phyloP scores from a whole-genome alignment of 2,113 vertebrate species.

The Mobula hypostoma region DNA sequence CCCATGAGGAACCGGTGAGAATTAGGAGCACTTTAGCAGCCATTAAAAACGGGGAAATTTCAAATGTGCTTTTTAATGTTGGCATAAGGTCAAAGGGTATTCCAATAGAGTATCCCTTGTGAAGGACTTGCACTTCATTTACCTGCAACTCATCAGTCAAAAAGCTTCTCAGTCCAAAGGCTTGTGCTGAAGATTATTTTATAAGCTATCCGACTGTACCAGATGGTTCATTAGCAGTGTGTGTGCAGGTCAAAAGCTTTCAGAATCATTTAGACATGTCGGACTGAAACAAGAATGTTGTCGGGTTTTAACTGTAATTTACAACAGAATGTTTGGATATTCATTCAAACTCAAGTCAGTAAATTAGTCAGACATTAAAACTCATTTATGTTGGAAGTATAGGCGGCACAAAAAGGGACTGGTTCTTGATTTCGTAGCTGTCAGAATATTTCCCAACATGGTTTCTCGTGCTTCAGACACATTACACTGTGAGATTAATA shows the following conservation, averaged over 20 bases:
- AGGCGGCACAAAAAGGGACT: background rate
- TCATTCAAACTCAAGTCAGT: constrained; percentile 87
- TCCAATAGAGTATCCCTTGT: constrained; percentile 56
- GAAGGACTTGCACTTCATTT: constrained; percentile 73
- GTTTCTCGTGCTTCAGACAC: background rate
- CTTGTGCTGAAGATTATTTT: constrained; percentile 55
- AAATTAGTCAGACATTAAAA: constrained; percentile 89
- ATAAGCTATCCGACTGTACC: constrained; percentile 69
- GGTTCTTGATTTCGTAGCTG: background rate
- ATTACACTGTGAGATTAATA: background rate
- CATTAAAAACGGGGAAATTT: constrained; percentile 2
- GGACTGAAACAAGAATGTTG: constrained; percentile 74
- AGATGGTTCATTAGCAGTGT: constrained; percentile 81
- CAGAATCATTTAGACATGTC: constrained; percentile 72
- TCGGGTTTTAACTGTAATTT: constrained; percentile 79
- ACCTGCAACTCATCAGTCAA: constrained; percentile 79
- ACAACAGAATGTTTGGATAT: constrained; percentile 66
- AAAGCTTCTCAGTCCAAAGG: constrained; percentile 72
- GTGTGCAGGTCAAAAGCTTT: constrained; percentile 67
- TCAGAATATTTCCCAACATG: background rate
- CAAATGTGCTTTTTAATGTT: constrained; percentile 58
- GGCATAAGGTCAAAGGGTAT: constrained; percentile 68
- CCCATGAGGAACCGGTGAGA: background rate
- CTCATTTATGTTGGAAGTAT: constrained; percentile 48
- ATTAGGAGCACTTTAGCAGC: background rate